Base-by-base conservation (phyloP, 2,113 vertebrate genomes). In the Oryzias curvinotus region DNA sequence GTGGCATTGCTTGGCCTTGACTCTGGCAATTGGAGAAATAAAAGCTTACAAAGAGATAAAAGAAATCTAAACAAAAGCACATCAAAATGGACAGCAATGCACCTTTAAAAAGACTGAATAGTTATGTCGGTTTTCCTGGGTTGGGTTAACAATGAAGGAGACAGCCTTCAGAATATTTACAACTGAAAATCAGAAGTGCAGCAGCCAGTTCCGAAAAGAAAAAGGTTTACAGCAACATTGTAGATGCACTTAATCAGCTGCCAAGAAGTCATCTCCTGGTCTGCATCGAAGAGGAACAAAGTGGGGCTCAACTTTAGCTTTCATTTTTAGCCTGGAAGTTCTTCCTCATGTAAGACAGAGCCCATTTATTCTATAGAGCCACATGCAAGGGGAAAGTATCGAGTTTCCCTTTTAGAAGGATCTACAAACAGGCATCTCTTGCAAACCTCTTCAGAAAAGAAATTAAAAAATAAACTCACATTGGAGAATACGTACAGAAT, bases 401-500 rank as follows among this genome's bases (percentile, higher is more conserved):
- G 69, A 64, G 84, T 91, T 91, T 82, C 88, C 43, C 28, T 71
- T 69, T 59, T 52, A 56, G 65, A 58, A 78, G 57, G 30, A 45
- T 72, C 72, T 63, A 78, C 68, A 59, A 59, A 70, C 72, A 83
- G 52, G 81, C 36, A 53, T 57, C 72, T 25, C 36, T 62, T 48
- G 49, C 44, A 66, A 51, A 71, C 48, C 26, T 23, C 47, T 45
- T 53, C 75, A 51, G 62, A 65, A 52, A 69, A 62, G 26, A 65
- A 23, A 58, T 47, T 51, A 48, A 18, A 48, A 16, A 59, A 77
- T 52, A 5, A 74, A 58, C 62, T 36, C 36, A 74, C 65, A 78
- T 77, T 23, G 82, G 65, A 80, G 65, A 45, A 79, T 93, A 93
- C 92, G 65, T 92, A 93, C 92, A 82, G 91, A 93, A 64, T 88